phyloP scores from a whole-genome alignment of 53 echinoderm and acorn worm species.

The Astropecten irregularis region DNA sequence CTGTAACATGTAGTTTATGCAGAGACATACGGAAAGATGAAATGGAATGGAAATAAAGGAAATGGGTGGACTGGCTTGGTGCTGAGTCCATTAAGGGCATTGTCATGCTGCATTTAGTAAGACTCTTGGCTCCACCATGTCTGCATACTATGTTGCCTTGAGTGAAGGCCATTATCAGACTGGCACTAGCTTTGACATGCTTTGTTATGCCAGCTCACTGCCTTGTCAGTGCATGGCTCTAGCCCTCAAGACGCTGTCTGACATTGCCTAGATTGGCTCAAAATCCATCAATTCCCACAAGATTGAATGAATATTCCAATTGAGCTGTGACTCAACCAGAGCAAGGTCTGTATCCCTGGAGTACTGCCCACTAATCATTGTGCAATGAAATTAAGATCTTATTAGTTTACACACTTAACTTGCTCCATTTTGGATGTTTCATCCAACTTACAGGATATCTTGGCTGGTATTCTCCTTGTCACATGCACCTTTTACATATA shows the following conservation, averaged over 20 bases:
- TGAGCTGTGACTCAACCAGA: constrained; percentile 43
- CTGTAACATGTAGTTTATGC: too few species aligned
- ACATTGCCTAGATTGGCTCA: constrained; percentile 43
- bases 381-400: constrained; percentile 56
- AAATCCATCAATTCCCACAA: constrained; percentile 60
- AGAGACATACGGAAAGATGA: neutral
- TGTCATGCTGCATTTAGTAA: constrained; percentile 37
- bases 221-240: constrained; percentile 27
- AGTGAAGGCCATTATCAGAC: constrained; percentile 60
- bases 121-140: constrained; percentile 47
- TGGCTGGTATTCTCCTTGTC: neutral
- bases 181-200: constrained; percentile 41
- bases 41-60: constrained; percentile 39
- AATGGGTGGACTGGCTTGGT: constrained; percentile 6
- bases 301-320: constrained; percentile 50
- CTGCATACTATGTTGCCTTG: constrained; percentile 40
- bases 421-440: constrained; percentile 18
- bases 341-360: constrained; percentile 39
- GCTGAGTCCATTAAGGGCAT: constrained; percentile 41
- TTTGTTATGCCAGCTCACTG: constrained; percentile 54
- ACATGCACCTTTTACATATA: neutral
- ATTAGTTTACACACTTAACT: constrained; percentile 54
- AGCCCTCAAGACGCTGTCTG: constrained; percentile 45
- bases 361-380: constrained; percentile 34
- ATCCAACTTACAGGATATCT: neutral